Percentiles rank a stretch among this genome's conserved stretches.
Evolutionary conservation across 2,888 invertebrate species (phyloP).

Genomic region (Aleiodes alternator): DNA sequence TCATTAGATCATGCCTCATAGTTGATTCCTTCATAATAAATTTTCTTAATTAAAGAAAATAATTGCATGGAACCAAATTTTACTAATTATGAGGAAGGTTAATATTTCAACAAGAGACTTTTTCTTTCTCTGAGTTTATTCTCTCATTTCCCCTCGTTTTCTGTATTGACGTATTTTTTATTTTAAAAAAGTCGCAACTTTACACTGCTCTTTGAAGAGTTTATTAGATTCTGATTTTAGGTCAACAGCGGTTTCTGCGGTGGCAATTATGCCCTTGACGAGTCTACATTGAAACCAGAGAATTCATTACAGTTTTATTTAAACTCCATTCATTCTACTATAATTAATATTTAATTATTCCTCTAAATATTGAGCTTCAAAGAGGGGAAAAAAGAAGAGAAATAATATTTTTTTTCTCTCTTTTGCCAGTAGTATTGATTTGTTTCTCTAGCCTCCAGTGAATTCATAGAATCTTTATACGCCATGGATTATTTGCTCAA

Average conservation of each 20-base stretch:
- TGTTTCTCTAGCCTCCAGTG: too few relatives aligned
- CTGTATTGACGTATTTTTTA: slow-evolving; percentile 7
- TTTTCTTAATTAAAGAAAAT: too few relatives aligned
- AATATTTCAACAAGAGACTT: background rate
- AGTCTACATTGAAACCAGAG: slow-evolving; percentile 16
- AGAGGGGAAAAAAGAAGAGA: background rate
- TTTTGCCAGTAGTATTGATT: background rate
- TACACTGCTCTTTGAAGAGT: slow-evolving; percentile 55
- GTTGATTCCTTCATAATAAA: too few relatives aligned
- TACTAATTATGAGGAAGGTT: too few relatives aligned
- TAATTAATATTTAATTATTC: slow-evolving; percentile 20
- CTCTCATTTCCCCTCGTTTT: slow-evolving; percentile 7
- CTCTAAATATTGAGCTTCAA: slow-evolving; percentile 10
- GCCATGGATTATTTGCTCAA: too few relatives aligned
- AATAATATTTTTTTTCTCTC: slow-evolving; percentile 1
- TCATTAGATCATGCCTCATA: too few relatives aligned
- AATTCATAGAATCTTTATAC: too few relatives aligned
- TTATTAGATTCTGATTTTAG: slow-evolving; percentile 55
- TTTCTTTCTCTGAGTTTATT: slow-evolving; percentile 4
- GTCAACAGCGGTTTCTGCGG: slow-evolving; percentile 46
- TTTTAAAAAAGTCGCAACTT: slow-evolving; percentile 25
- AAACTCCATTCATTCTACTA: slow-evolving; percentile 5
- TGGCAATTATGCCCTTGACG: slow-evolving; percentile 25
- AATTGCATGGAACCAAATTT: too few relatives aligned
- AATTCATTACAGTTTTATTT: slow-evolving; percentile 18